Base-by-base conservation (phyloP, 2,113 vertebrate species). In the Trachemys scripta region DNA sequence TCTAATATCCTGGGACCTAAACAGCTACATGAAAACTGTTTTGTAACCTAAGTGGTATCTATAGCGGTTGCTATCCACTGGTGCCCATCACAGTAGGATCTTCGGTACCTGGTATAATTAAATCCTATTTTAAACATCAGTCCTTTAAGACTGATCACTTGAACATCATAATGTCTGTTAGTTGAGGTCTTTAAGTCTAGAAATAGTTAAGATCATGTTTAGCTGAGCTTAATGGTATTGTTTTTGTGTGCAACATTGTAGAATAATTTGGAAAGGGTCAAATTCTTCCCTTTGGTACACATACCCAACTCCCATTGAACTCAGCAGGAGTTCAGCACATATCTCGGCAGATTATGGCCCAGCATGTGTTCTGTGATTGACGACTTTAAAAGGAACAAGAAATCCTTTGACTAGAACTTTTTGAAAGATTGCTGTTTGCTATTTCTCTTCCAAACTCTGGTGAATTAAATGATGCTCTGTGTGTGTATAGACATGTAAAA, bases 81-180 rank as follows among this genome's bases (percentile, higher is more conserved):
- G 54, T 51, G 35, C 27, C 10, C 13, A 1, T 45, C 51, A 38
- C 9, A 72, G n/a, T n/a, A 72, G n/a, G 10, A 38, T 72, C 65
- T 17, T 27, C 0, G 0, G 27, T 35, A 17, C 24, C 4, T 45
- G 2, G 29, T 54, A 0, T 8, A 54, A 47, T 62, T 47, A 29
- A 59, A 49, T 42, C 45, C 79, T 75, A 47, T 51, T 51, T 57
- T 11, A 53, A n/a, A 3, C 45, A 59, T 20, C 4, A 72, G 20
- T 54, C 51, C 13, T 75, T 47, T 47, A 78, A 76, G 7, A 27
- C 24, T 27, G 75, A 27, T 78, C 19, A 29, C 42, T 20, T 45
- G 10, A 45, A 76, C 20, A 25, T 22, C 20, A 76, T 76, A 24
- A 76, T 25, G 20, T 24, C 3, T 38, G 9, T 80, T 31, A 20